These are phyloP conservation scores for Papilio aristodemus DNA, from an alignment of 1,140 invertebrate species.

Conservation along the genomic window DNA sequence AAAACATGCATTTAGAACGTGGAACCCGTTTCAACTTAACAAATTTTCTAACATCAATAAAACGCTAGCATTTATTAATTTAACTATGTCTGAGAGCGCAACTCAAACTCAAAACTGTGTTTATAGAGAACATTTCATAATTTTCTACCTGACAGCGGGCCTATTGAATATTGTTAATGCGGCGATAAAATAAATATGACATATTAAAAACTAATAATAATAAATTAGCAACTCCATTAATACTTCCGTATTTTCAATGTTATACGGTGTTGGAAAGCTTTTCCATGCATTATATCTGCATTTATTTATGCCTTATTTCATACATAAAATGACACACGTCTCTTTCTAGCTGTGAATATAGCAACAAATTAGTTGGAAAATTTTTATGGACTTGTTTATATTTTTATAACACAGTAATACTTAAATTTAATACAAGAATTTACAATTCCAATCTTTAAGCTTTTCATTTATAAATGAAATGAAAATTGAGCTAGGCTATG, in stretches of 20 bases:
- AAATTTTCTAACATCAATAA: conserved; percentile 31
- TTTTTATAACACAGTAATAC: not conserved
- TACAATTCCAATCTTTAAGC: not conserved
- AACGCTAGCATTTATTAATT: conserved; percentile 30
- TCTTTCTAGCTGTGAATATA: conserved; percentile 20
- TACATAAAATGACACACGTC: not conserved
- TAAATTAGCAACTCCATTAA: conserved; percentile 32
- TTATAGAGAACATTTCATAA: conserved; percentile 33
- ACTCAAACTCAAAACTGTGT: conserved; percentile 15
- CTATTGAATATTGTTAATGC: conserved; percentile 28
- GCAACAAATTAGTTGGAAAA: not conserved
- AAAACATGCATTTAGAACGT: conserved; percentile 29
- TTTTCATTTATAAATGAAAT: too few species aligned
- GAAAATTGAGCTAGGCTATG: too few species aligned
- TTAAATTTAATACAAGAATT: not conserved
- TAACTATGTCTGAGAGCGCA: conserved; percentile 6
- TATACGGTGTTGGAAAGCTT: conserved; percentile 24
- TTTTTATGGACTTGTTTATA: not conserved
- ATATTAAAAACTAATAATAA: conserved; percentile 33
- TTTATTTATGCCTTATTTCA: conserved; percentile 22
- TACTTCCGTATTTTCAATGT: conserved; percentile 22
- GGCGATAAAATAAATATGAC: conserved; percentile 30
- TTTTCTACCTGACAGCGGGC: conserved; percentile 11
- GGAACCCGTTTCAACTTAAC: conserved; percentile 22
- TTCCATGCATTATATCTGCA: conserved; percentile 26